A percentile compares a stretch with the other conserved stretches of the same genome.
Conservation (phyloP, 1,140 invertebrate species). For the Holcopasites calliopsidis region DNA sequence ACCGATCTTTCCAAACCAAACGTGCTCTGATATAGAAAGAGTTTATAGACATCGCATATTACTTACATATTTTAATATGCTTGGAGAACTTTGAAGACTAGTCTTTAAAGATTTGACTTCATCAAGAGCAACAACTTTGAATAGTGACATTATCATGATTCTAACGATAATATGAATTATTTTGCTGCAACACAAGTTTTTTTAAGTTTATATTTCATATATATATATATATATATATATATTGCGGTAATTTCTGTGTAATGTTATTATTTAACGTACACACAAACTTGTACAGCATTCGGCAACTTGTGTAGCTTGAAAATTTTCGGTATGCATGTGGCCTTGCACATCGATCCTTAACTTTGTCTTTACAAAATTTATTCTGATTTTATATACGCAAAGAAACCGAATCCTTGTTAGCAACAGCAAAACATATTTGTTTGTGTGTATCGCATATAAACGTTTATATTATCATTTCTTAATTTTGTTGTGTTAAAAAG, state of each 20-base stretch:
- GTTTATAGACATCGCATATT: constrained; percentile 4
- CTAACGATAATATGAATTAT: not conserved
- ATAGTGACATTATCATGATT: not conserved
- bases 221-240: too few species aligned
- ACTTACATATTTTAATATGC: not conserved
- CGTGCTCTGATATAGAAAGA: not conserved
- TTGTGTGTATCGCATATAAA: not conserved
- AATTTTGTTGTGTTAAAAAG: not conserved
- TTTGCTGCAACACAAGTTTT: not conserved
- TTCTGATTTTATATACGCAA: not conserved
- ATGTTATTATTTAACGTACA: not conserved
- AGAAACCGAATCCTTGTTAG: not conserved
- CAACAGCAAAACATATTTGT: not conserved
- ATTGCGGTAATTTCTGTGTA: not conserved
- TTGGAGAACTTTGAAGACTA: not conserved
- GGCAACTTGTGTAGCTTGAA: not conserved
- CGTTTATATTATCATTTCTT: not conserved
- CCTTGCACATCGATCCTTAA: constrained; percentile 1
- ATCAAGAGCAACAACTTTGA: not conserved
- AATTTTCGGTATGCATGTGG: constrained; percentile 15
- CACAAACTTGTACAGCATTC: not conserved
- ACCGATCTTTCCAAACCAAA: not conserved
- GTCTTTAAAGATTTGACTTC: not conserved
- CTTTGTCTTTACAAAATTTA: constrained; percentile 6
- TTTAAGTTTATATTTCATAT: not conserved